These are phyloP conservation scores for Saimiri boliviensis DNA, from an alignment of 2,113 vertebrate species.

Conservation along the genomic window DNA sequence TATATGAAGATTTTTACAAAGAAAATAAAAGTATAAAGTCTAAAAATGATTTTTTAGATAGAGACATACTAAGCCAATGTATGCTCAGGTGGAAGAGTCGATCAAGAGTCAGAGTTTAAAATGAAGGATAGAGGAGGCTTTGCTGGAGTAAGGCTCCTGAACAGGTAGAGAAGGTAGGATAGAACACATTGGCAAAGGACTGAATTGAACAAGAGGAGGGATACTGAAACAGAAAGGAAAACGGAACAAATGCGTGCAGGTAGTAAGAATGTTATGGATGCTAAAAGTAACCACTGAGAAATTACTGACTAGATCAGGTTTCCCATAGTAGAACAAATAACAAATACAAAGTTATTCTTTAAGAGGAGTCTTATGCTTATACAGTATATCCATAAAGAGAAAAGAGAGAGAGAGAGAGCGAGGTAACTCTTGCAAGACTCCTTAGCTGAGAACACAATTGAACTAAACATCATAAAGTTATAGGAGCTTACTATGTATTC, in stretches of 20 bases:
- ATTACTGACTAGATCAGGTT: background rate
- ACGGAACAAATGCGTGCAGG: background rate
- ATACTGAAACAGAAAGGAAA: background rate
- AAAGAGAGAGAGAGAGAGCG: background rate
- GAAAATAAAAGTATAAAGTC: background rate
- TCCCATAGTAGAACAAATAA: background rate
- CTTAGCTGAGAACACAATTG: background rate
- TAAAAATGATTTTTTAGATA: background rate
- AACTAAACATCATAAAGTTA: background rate
- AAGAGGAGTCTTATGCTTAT: background rate
- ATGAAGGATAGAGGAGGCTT: background rate
- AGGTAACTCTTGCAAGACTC: background rate
- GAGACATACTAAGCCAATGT: background rate
- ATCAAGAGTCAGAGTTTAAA: background rate
- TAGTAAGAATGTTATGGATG: background rate
- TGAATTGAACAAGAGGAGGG: background rate
- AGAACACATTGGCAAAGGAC: background rate
- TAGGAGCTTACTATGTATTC: background rate
- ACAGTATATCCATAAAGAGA: background rate
- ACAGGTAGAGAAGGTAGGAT: background rate
- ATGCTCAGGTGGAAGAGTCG: background rate
- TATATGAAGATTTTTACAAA: background rate
- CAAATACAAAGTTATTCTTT: background rate
- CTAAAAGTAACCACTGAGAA: background rate
- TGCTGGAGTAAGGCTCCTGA: background rate